Percentiles rank a stretch among this genome's conserved stretches.
Evolutionary conservation across 2,113 vertebrate species (phyloP).

Genomic region (Planiliza haematocheilus): DNA sequence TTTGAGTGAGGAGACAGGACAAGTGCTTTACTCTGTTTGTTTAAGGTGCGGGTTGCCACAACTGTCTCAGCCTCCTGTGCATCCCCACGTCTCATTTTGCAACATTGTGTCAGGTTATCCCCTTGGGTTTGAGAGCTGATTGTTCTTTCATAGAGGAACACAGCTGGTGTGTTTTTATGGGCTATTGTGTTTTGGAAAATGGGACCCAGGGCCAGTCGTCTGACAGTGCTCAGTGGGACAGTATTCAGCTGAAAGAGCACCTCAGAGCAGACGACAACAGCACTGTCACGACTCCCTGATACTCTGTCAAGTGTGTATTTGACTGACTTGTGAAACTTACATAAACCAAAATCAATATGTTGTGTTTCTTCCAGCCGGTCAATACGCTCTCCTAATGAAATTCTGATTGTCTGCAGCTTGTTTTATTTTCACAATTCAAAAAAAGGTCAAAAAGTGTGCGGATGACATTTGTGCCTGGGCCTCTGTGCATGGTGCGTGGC

Average conservation of each 20-base stretch:
- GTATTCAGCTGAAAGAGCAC: constrained; percentile 12
- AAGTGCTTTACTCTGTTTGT: constrained; percentile 29
- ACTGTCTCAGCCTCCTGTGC: constrained; percentile 26
- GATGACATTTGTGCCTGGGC: not conserved
- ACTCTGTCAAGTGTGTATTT: not conserved
- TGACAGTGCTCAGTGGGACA: constrained; percentile 43
- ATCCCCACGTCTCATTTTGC: constrained; percentile 34
- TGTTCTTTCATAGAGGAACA: constrained; percentile 25
- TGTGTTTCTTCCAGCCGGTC: constrained; percentile 13
- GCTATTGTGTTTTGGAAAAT: constrained; percentile 70
- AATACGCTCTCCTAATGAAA: constrained; percentile 4
- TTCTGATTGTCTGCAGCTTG: not conserved
- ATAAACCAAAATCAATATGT: not conserved
- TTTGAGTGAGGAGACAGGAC: constrained; percentile 12
- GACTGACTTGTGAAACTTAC: not conserved
- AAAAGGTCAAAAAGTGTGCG: not conserved
- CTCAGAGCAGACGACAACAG: constrained; percentile 24
- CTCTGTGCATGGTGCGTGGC: not conserved
- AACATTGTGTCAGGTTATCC: constrained; percentile 50
- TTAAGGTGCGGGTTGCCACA: constrained; percentile 26
- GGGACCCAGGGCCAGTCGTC: constrained; percentile 28
- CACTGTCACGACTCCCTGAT: constrained; percentile 5
- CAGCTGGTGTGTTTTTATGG: constrained; percentile 49
- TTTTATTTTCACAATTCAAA: not conserved
- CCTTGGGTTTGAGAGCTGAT: constrained; percentile 34